Base-by-base conservation (phyloP, 2,113 vertebrate genomes). In the Riparia riparia region DNA sequence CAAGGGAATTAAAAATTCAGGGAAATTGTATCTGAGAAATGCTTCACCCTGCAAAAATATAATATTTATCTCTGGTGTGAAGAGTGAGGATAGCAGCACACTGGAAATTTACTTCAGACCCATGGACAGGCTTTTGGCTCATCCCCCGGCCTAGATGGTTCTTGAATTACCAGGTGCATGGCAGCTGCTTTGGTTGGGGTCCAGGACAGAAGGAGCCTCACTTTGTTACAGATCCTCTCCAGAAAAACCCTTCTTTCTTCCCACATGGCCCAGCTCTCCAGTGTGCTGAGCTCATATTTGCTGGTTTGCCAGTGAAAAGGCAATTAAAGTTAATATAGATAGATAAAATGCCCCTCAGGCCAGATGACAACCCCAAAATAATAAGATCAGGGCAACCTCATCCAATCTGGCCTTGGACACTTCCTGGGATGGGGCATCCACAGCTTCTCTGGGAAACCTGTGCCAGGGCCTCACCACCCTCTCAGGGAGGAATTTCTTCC, bases 331-430 rank as follows among this genome's bases (percentile, higher is more conserved):
- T 56, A 56, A 6, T 68, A 10, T 2, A 49, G 49, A 31, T 20
- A 37, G 82, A 81, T 44, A 41, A 82, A 84, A 56, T 13, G 2
- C 0, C 5, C 12, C 12, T 31, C 14, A 69, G 24, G 19, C 10
- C 24, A 37, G 45, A 65, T 0, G 4, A 1, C 7, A 60, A 22
- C 1, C 1, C 5, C 28, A 6, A 25, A 86, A 58, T 1, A 69
- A 7, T 20, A 56, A 37, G 19, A 10, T n/a, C 29, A 74, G 7
- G 20, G 10, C 9, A 90, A 69, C 20, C 0, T 25, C 6, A 7
- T 50, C 25, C 50, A 37, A 0, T 4, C 12, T 65, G 34, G 12
- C 4, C 14, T 60, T 56, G 71, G 13, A 18, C 7, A 14, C 7
- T 37, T 14, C 17, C 18, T 10, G 10, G 9, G 7, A 45, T 5